These are phyloP conservation scores for Rhinoptilus africanus DNA, from an alignment of 2,113 vertebrate species.

Conservation along the genomic window DNA sequence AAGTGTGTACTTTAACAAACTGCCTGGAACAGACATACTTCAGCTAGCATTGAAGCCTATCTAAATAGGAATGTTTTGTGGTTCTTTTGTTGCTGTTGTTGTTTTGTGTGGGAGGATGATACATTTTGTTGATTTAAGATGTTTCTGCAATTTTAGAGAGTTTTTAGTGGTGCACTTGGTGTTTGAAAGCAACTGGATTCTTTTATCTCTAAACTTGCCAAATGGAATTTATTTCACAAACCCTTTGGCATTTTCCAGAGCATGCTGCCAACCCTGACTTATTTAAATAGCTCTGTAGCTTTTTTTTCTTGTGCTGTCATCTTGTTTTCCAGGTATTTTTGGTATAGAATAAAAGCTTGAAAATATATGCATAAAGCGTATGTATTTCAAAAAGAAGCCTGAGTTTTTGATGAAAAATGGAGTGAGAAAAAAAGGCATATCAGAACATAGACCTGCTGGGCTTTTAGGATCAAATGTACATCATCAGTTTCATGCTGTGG, in stretches of 20 bases:
- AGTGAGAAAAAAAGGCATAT: neutral
- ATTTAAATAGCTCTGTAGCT: neutral
- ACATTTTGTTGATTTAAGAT: constrained; percentile 4
- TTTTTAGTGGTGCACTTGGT: neutral
- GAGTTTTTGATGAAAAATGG: neutral
- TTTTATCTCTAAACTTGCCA: constrained; percentile 41
- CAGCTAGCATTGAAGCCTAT: neutral
- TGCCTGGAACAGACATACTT: constrained; percentile 3
- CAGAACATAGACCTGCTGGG: neutral
- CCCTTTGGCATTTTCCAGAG: constrained; percentile 19
- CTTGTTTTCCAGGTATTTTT: constrained; percentile 7
- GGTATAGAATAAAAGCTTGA: neutral
- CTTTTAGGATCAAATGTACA: neutral
- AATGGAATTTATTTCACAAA: constrained; percentile 34
- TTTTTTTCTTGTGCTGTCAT: neutral
- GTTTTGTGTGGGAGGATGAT: constrained; percentile 30
- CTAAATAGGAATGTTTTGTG: constrained; percentile 26
- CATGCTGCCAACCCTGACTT: neutral
- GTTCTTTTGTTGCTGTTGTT: constrained; percentile 15
- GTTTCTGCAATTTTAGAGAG: neutral
- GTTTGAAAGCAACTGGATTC: constrained; percentile 19
- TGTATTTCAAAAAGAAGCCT: neutral
- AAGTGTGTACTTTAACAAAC: neutral
- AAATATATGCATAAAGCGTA: neutral
- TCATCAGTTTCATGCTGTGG: neutral